Conservation (phyloP, 1,140 invertebrate genomes). For the Drosophila yakuba region DNA sequence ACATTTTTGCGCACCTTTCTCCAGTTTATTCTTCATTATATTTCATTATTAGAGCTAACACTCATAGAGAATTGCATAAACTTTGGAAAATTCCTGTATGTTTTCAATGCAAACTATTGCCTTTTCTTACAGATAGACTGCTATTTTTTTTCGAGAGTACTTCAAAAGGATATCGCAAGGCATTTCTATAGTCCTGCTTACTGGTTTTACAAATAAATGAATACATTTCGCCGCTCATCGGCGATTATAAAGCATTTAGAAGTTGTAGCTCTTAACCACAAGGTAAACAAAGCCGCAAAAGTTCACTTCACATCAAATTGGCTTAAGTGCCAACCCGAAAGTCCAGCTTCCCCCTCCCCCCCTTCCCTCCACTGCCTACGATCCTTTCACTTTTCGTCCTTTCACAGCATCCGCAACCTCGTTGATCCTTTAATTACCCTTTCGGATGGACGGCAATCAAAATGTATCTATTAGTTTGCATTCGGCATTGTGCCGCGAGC, state of each 20-base stretch:
- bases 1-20: background rate
- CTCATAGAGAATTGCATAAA: no score
- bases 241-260: background rate
- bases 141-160: background rate
- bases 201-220: background rate
- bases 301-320: slow-evolving; percentile 49
- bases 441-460: slow-evolving; percentile 29
- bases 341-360: background rate
- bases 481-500: slow-evolving; percentile 56
- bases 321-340: slow-evolving; percentile 54
- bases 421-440: slow-evolving; percentile 61
- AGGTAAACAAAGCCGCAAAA: slow-evolving; percentile 44
- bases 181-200: background rate
- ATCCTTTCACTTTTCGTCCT: background rate
- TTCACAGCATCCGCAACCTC: slow-evolving; percentile 36
- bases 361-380: background rate
- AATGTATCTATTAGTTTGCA: slow-evolving; percentile 81
- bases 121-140: background rate
- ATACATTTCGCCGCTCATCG: background rate
- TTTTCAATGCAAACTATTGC: background rate
- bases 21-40: background rate
- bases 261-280: slow-evolving; percentile 32
- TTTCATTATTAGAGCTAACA: no score
- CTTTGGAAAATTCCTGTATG: no score
- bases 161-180: no score